phyloP scores from a whole-genome alignment of 2,113 vertebrate species.

The Spea multiplicata region DNA sequence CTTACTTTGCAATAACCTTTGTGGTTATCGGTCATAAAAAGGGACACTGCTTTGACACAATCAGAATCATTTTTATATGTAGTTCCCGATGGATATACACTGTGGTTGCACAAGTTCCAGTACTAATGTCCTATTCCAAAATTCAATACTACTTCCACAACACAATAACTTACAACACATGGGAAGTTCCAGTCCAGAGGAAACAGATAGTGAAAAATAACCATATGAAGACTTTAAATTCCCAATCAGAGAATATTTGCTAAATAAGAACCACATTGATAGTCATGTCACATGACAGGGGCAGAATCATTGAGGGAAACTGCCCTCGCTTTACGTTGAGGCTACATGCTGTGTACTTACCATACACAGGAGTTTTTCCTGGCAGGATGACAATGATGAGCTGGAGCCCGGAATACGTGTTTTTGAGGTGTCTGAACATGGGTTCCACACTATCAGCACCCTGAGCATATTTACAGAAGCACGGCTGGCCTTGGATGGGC shows the following conservation, averaged over 20 bases:
- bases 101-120: too few species aligned
- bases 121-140: too few species aligned
- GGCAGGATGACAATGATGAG: constrained; percentile 98
- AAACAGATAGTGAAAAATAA: not conserved
- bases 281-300: not conserved
- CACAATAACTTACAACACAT: too few species aligned
- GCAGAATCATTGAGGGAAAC: not conserved
- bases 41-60: too few species aligned
- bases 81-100: too few species aligned
- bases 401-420: constrained; percentile 95
- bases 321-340: not conserved
- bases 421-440: constrained; percentile 98
- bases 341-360: constrained; percentile 59
- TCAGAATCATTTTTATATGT: too few species aligned
- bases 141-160: too few species aligned
- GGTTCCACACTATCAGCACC: constrained; percentile 97
- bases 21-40: too few species aligned
- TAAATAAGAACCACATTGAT: too few species aligned
- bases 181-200: not conserved
- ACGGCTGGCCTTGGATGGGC: constrained; percentile 96
- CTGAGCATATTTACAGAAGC: constrained; percentile 97
- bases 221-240: not conserved
- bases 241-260: not conserved
- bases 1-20: too few species aligned
- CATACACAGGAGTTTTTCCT: constrained; percentile 92